Evolutionary conservation across 1,140 invertebrate genomes (phyloP).

Genomic region (Drosophila parvula): DNA sequence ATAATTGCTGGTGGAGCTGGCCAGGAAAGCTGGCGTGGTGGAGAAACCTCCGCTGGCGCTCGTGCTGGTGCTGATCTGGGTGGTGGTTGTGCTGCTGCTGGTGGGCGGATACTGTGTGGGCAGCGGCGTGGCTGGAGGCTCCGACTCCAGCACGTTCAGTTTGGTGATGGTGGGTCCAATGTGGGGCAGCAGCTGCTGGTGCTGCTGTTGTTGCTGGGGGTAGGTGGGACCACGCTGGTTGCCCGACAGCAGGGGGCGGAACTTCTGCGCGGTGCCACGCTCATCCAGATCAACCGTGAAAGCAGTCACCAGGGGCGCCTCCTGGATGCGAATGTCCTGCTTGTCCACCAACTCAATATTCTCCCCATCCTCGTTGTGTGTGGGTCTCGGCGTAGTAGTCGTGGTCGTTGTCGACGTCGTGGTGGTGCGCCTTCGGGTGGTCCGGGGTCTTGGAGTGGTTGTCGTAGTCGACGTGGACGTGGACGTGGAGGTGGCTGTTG

Average conservation of each 20-base stretch:
- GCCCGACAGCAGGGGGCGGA: conserved; percentile 88
- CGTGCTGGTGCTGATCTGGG: conserved; percentile 46
- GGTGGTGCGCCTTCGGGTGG: conserved; percentile 86
- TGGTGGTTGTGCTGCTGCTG: conserved; percentile 48
- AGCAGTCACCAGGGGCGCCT: conserved; percentile 91
- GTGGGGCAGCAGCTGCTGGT: conserved; percentile 45
- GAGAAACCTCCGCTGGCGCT: conserved; percentile 39
- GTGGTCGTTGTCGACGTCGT: conserved; percentile 84
- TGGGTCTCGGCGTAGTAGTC: conserved; percentile 86
- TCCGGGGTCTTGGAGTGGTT: conserved; percentile 84
- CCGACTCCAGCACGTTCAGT: conserved; percentile 72
- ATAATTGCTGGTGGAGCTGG: conserved; percentile 60
- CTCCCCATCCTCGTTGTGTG: conserved; percentile 87
- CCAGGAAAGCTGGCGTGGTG: conserved; percentile 63
- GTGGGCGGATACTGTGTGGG: conserved; percentile 67
- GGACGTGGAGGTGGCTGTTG: conserved; percentile 82
- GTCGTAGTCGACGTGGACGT: conserved; percentile 67
- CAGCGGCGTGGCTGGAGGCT: conserved; percentile 49
- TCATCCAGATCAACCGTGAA: conserved; percentile 93
- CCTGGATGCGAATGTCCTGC: conserved; percentile 91
- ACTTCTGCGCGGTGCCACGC: conserved; percentile 89
- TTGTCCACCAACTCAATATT: conserved; percentile 87
- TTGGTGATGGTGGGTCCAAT: conserved; percentile 78
- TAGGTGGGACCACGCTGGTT: conserved; percentile 52
- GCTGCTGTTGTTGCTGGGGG: conserved; percentile 40